These are phyloP conservation scores for Calycopis cecrops DNA, from an alignment of 1,140 invertebrate genomes.

Conservation along the genomic window DNA sequence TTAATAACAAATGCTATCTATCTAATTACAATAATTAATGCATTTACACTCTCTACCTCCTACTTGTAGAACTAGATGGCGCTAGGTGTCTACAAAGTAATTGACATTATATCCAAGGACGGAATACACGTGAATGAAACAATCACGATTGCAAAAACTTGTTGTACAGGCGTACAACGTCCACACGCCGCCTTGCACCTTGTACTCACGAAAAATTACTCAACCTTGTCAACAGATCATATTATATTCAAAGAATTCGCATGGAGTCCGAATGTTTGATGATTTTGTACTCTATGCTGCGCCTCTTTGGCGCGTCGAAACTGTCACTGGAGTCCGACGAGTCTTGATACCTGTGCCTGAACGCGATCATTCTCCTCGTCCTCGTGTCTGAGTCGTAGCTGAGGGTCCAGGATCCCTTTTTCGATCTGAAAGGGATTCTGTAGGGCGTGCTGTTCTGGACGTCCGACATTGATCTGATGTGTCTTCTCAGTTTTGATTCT, in stretches of 20 bases:
- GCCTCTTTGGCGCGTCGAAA: constrained; percentile 40
- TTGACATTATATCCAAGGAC: not conserved
- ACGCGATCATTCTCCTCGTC: constrained; percentile 40
- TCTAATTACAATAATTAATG: not conserved
- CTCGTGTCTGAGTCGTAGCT: constrained; percentile 65
- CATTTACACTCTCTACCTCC: not conserved
- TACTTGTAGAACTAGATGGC: constrained; percentile 1
- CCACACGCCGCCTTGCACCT: too few relatives aligned
- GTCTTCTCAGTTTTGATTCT: constrained; percentile 55
- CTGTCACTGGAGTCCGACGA: constrained; percentile 62
- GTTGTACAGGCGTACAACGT: not conserved
- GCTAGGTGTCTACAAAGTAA: not conserved
- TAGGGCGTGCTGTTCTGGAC: constrained; percentile 63
- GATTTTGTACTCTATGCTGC: constrained; percentile 52
- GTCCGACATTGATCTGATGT: constrained; percentile 67
- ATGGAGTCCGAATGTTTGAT: constrained; percentile 63
- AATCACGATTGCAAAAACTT: not conserved
- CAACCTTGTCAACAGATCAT: too few relatives aligned
- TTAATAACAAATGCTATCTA: not conserved
- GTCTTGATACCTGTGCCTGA: constrained; percentile 38
- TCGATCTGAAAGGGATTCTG: constrained; percentile 47
- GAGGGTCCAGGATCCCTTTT: constrained; percentile 45
- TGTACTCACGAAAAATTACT: too few relatives aligned
- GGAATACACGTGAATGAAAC: not conserved
- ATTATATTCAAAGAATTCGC: constrained; percentile 50